A percentile compares a stretch with the other conserved stretches of the same genome.
Evolutionary conservation across 2,888 invertebrate species (phyloP).

Genomic region (Caenorhabditis panamensis): DNA sequence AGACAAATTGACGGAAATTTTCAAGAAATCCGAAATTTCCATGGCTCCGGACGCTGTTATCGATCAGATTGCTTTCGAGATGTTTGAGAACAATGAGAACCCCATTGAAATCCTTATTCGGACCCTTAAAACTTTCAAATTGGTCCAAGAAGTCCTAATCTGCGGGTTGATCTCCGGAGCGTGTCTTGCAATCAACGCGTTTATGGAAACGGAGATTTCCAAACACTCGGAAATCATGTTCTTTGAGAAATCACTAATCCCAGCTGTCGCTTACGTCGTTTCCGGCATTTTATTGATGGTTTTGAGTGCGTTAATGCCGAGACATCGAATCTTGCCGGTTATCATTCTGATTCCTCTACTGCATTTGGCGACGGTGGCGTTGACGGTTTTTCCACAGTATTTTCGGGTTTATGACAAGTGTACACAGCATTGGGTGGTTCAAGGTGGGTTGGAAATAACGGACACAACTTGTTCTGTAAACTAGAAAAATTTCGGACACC

Average conservation of each 20-base stretch:
- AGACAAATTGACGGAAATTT: conserved; percentile 14
- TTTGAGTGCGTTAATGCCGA: conserved; percentile 10
- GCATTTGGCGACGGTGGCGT: neutral
- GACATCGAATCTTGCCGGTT: conserved; percentile 32
- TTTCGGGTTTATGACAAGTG: conserved; percentile 17
- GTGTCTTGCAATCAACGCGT: conserved; percentile 21
- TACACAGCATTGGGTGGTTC: conserved; percentile 9
- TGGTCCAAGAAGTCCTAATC: conserved; percentile 38
- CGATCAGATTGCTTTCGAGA: conserved; percentile 51
- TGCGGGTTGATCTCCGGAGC: conserved; percentile 40
- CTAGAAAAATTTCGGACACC: too few species aligned
- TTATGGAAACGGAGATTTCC: conserved; percentile 19
- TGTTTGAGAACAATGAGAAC: conserved; percentile 39
- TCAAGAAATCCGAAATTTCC: conserved; percentile 11
- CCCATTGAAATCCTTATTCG: conserved; percentile 34
- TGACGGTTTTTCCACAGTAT: conserved; percentile 15
- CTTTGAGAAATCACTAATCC: conserved; percentile 33
- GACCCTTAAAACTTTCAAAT: conserved; percentile 39
- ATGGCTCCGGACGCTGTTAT: conserved; percentile 40
- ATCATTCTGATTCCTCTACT: conserved; percentile 28
- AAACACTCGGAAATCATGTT: conserved; percentile 37
- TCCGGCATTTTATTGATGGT: conserved; percentile 1
- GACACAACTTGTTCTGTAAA: too few species aligned
- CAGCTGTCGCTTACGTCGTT: conserved; percentile 9
- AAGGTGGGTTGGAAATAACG: neutral